Percentiles rank a stretch among this genome's conserved stretches.
phyloP scores from a whole-genome alignment of 1,140 invertebrate genomes.

The Ips nitidus region DNA sequence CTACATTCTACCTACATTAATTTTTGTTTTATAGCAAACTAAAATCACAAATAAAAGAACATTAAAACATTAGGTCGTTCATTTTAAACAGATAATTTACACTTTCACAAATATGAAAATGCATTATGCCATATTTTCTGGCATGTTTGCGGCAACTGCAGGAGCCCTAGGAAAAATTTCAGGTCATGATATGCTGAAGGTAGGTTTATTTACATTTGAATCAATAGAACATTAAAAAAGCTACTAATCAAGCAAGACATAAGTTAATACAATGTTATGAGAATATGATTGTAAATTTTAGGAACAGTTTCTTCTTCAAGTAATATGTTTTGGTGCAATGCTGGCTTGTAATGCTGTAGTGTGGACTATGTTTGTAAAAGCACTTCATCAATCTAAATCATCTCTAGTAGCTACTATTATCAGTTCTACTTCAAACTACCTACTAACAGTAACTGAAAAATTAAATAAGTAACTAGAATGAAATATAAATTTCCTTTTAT shows the following conservation, averaged over 20 bases:
- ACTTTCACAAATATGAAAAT: neutral
- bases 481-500: neutral
- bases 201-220: neutral
- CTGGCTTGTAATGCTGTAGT: slow-evolving; percentile 60
- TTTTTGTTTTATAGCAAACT: too few species aligned
- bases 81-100: too few species aligned
- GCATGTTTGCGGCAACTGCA: slow-evolving; percentile 1
- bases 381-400: slow-evolving; percentile 58
- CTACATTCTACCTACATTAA: too few species aligned
- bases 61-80: too few species aligned
- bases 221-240: too few species aligned
- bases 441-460: slow-evolving; percentile 61
- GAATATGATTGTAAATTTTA: slow-evolving; percentile 34
- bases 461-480: neutral
- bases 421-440: slow-evolving; percentile 63
- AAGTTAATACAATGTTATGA: neutral
- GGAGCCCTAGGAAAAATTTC: slow-evolving; percentile 11
- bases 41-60: too few species aligned
- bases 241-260: neutral
- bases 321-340: slow-evolving; percentile 56
- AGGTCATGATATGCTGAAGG: neutral
- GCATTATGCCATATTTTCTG: slow-evolving; percentile 11
- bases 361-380: slow-evolving; percentile 62
- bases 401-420: slow-evolving; percentile 63
- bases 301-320: slow-evolving; percentile 47